Base-by-base conservation (phyloP, 2,113 vertebrate species). In the Rhinolophus ferrumequinum region DNA sequence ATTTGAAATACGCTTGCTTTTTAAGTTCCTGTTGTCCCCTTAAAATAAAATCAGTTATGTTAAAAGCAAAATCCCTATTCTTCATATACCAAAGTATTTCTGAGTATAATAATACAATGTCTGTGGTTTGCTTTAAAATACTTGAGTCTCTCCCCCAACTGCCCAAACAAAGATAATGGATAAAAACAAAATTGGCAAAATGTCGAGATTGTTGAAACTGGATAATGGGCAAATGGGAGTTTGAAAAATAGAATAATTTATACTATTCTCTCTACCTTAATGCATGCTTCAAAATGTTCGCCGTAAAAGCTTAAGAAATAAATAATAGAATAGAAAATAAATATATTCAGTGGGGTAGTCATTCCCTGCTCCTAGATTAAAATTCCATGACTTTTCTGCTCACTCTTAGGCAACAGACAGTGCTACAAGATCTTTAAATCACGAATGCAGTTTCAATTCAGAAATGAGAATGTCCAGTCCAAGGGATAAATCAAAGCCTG, bases 91-190 rank as follows among this genome's bases (percentile, higher is more conserved):
- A 12, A 90, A 79, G 16, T 82, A 54, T 85, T 88, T 95, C 28
- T 72, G 58, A 69, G 33, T 66, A 35, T 38, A 93, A 76, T 88
- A 67, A 83, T 92, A 83, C 28, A 26, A 81, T 54, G 15, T 58
- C 66, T 92, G 14, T 16, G 26, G 85, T 96, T 93, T 95, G 35
- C 83, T 92, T 96, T 52, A 85, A 82, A 97, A 92, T 90, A 79
- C 50, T 41, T 76, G 10, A 91, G 38, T 44, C 18, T 8, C 28
- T 41, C 13, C 5, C 10, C 7, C 41, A 1, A 54, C 15, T 47
- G 56, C 12, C 41, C 38, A 56, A 83, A 5, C 38, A 56, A 83
- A 5, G 13, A 56, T 93, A 88, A 70, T 50, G 16, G 50, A 24
- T 67, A 60, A 79, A 79, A 89, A 79, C 62, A 84, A 91, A 93